These are phyloP conservation scores for Lamellibrachia satsuma DNA, from an alignment of 2,888 invertebrate genomes.

Conservation along the genomic window DNA sequence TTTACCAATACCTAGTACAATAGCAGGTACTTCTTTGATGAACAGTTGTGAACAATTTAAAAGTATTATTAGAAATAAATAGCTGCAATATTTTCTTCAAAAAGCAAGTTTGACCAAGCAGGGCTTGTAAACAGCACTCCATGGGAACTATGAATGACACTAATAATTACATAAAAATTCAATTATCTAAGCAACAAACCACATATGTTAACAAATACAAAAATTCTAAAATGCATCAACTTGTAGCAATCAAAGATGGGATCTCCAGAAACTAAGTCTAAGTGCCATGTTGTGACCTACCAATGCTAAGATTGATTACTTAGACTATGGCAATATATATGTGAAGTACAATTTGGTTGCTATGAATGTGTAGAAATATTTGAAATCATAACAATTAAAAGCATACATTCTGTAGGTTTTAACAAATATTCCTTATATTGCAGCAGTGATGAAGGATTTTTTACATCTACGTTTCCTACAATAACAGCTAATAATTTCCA, in stretches of 20 bases:
- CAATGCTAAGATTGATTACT: background rate
- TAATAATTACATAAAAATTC: background rate
- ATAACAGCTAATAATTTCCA: background rate
- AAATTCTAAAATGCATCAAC: background rate
- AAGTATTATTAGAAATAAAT: no score
- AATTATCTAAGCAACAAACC: background rate
- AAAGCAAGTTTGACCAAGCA: no score
- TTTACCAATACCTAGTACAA: no score
- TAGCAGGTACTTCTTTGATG: no score
- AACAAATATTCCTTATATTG: background rate
- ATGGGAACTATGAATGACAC: background rate
- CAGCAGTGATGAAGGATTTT: background rate
- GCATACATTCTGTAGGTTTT: background rate
- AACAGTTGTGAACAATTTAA: no score
- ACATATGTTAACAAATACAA: background rate
- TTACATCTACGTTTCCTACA: background rate
- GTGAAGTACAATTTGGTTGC: background rate
- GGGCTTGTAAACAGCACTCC: background rate
- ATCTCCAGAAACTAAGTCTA: background rate
- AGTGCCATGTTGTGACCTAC: background rate
- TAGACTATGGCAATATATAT: no score
- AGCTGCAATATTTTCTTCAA: no score
- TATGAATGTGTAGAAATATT: background rate
- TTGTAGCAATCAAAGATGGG: background rate
- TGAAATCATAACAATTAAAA: background rate